phyloP scores from a whole-genome alignment of 2,888 invertebrate species.

The Aricia artaxerxes region DNA sequence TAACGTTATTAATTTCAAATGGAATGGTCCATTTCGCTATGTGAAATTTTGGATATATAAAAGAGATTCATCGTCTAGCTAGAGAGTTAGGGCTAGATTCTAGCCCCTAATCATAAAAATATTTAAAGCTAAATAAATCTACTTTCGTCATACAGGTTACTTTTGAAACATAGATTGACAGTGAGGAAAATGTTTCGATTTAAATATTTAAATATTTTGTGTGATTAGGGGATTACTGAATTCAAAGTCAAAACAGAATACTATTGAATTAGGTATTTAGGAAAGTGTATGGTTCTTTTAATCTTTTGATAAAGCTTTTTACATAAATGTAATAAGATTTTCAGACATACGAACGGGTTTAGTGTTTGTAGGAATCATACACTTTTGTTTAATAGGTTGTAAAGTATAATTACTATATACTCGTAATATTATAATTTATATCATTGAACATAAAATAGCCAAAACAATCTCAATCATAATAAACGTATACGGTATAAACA shows the following conservation, averaged over 20 bases:
- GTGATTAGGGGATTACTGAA: background rate
- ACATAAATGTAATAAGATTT: background rate
- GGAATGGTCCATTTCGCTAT: no score
- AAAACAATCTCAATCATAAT: conserved; percentile 61
- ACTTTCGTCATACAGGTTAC: no score
- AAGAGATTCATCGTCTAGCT: no score
- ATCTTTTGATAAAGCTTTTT: background rate
- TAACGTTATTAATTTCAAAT: no score
- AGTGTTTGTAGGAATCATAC: conserved; percentile 15
- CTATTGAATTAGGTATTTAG: background rate
- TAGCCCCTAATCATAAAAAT: no score
- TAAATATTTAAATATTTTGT: background rate
- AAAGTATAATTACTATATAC: background rate
- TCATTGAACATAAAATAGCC: conserved; percentile 72
- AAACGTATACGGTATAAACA: conserved; percentile 28
- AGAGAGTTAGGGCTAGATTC: no score
- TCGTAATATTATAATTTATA: background rate
- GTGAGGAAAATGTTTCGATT: background rate
- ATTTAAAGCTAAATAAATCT: no score
- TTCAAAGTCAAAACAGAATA: background rate
- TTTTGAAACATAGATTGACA: background rate
- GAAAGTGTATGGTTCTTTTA: background rate
- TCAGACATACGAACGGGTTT: background rate
- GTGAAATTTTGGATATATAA: no score
- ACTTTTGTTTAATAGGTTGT: conserved; percentile 9